A percentile compares a stretch with the other conserved stretches of the same genome.
These are phyloP conservation scores for Oppia nitens DNA, from an alignment of 1,140 invertebrate species.

Conservation along the genomic window DNA sequence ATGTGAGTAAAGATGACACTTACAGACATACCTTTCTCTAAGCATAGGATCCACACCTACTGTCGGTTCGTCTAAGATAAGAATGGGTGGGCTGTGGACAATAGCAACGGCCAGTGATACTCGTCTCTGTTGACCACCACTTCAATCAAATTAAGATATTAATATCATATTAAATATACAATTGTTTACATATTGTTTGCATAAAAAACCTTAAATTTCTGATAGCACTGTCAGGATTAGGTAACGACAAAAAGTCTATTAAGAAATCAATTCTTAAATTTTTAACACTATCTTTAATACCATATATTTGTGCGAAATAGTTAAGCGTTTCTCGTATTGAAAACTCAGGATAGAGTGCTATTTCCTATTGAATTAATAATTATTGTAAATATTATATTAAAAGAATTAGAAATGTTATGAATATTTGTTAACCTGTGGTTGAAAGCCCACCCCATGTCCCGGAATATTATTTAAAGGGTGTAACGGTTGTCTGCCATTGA, in stretches of 20 bases:
- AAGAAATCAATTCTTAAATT: slow-evolving; percentile 25
- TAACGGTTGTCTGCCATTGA: slow-evolving; percentile 63
- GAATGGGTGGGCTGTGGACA: slow-evolving; percentile 74
- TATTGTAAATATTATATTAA: slow-evolving; percentile 7
- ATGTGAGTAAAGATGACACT: background rate
- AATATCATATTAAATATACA: slow-evolving; percentile 36
- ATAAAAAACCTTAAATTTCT: slow-evolving; percentile 69
- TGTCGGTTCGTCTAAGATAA: slow-evolving; percentile 87
- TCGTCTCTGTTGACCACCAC: slow-evolving; percentile 77
- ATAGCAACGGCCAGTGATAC: slow-evolving; percentile 81
- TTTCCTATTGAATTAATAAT: slow-evolving; percentile 28
- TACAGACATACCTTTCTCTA: slow-evolving; percentile 39
- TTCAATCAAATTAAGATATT: slow-evolving; percentile 26
- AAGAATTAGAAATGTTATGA: background rate
- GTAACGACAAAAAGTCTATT: slow-evolving; percentile 18
- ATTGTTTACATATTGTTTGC: slow-evolving; percentile 61
- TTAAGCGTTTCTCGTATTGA: slow-evolving; percentile 28
- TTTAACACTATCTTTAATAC: slow-evolving; percentile 22
- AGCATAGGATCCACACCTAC: slow-evolving; percentile 77
- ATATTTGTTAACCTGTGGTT: slow-evolving; percentile 40
- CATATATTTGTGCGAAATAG: slow-evolving; percentile 28
- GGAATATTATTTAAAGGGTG: slow-evolving; percentile 56
- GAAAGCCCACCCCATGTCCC: slow-evolving; percentile 61
- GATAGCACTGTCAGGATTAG: slow-evolving; percentile 35
- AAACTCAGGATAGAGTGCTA: slow-evolving; percentile 28